Evolutionary conservation across 2,888 invertebrate genomes (phyloP).

Genomic region (Norana najaformis): DNA sequence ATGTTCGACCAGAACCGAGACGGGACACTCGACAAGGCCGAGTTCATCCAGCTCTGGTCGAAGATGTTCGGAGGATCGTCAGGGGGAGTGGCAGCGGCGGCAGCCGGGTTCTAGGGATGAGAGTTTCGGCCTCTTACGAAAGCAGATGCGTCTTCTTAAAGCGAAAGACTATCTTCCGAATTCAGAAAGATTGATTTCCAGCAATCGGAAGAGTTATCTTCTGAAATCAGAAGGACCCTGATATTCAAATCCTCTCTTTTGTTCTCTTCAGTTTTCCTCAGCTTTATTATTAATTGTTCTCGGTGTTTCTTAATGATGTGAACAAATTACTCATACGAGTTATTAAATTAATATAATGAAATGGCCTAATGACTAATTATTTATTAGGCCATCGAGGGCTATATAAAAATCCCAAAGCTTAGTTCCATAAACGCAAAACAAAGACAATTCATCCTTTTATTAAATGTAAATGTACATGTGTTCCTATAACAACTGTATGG

Average conservation of each 20-base stretch:
- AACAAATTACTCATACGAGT: not conserved
- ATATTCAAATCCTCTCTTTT: not conserved
- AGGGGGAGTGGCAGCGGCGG: not conserved
- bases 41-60: slow-evolving; percentile 47
- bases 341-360: too few species aligned
- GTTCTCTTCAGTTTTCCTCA: not conserved
- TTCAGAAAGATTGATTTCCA: too few species aligned
- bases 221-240: not conserved
- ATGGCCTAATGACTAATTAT: too few species aligned
- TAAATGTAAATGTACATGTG: too few species aligned
- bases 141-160: not conserved
- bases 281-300: not conserved
- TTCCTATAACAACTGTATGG: too few species aligned
- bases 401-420: too few species aligned
- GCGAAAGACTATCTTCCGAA: not conserved
- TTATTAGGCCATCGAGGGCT: too few species aligned
- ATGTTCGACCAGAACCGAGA: slow-evolving; percentile 47
- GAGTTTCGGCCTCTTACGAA: not conserved
- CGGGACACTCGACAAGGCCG: slow-evolving; percentile 45
- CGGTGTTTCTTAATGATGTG: not conserved
- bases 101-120: not conserved
- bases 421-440: too few species aligned
- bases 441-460: too few species aligned
- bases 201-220: too few species aligned
- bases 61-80: slow-evolving; percentile 43